Conservation (phyloP, 2,113 vertebrate species). For the Pelodiscus sinensis region DNA sequence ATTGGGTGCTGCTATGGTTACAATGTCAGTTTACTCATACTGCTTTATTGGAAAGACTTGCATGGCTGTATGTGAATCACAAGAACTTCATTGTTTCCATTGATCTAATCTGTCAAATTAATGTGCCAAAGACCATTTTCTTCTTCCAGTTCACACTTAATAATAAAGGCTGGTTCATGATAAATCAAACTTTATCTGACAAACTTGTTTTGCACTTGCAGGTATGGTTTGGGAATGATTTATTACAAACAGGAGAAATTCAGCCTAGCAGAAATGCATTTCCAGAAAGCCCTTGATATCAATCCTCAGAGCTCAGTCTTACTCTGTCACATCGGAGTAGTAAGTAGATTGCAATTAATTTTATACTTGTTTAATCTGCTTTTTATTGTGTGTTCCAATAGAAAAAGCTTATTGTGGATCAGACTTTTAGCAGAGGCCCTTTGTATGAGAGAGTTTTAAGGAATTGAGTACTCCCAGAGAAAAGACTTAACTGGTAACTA, state of each 20-base stretch:
- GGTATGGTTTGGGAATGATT: conserved; percentile 99
- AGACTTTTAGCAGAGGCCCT: not conserved
- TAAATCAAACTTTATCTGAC: not conserved
- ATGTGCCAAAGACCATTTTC: not conserved
- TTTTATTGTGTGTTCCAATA: not conserved
- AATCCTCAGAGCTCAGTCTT: conserved; percentile 98
- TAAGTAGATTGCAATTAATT: conserved; percentile 76
- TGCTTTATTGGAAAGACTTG: not conserved
- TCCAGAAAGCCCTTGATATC: conserved; percentile 98
- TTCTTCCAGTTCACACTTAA: not conserved
- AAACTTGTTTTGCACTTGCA: conserved; percentile 67
- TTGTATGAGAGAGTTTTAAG: not conserved
- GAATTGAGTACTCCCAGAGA: not conserved
- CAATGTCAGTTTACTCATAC: not conserved
- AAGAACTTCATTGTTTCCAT: not conserved
- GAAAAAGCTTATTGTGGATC: not conserved
- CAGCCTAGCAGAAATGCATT: conserved; percentile 98
- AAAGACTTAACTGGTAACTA: not conserved
- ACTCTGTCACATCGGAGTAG: conserved; percentile 98
- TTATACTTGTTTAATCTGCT: not conserved
- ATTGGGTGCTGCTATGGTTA: not conserved
- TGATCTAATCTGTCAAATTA: not conserved
- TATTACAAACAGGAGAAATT: conserved; percentile 99
- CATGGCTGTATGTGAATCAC: not conserved
- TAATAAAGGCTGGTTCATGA: not conserved